Base-by-base conservation (phyloP, 2,888 invertebrate genomes). In the Deilephila elpenor region DNA sequence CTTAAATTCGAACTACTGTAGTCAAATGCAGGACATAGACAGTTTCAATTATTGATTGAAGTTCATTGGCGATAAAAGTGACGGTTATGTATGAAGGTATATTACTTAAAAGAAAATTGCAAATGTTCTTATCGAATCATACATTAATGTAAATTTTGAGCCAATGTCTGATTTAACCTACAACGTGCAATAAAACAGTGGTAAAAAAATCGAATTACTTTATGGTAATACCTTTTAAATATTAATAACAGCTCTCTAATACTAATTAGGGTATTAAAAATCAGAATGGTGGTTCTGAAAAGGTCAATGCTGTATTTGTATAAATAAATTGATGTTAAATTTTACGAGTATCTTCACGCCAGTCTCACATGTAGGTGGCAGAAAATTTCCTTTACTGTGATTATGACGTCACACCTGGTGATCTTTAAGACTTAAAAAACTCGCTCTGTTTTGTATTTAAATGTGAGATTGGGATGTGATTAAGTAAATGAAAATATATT, bases 261-360 rank as follows among this genome's bases (percentile, higher is more conserved):
- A 14, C 11, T 44, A 14, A 44, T 44, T 14, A 44, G 1, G 14
- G 11, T 44, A 11, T 44, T 44, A 14, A 44, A 14, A 44, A 44
- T 20, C 44, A 25, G 14, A 51, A 25, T 25, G 5, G 29, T 29
- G 14, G 25, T 11, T 51, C 44, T 67, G 67, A 67, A 67, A 67
- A 44, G 51, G 20, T 67, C 51, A 51, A 11, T 11, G 64, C 5
- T 67, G 20, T 37, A 37, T 44, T 44, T 25, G 25, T 67, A 44
- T 67, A 44, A 14, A 67, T 20, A 67, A 51, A 25, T 51, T 17
- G 67, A 67, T 51, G 67, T 67, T 67, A 67, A 67, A 32, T 32
- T n/a, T 20, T 25, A 37, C 25, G 5, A 51, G 7, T 51, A 29
- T 17, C 14, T 6, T 62, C 37, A 67, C 25, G 44, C 25, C 44